Base-by-base conservation (phyloP, 2,113 vertebrate species). In the Aptenodytes forsteri region DNA sequence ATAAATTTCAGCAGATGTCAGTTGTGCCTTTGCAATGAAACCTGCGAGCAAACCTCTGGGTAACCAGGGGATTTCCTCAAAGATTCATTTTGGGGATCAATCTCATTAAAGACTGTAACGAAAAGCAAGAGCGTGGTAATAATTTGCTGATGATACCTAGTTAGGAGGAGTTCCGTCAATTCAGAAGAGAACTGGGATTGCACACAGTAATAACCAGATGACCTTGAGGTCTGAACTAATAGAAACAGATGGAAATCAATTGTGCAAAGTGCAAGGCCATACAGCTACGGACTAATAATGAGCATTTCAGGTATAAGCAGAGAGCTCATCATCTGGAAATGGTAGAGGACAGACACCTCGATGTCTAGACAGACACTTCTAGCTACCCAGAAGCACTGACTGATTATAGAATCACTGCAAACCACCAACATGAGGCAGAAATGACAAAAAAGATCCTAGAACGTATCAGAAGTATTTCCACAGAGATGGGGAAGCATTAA, bases 211-310 rank as follows among this genome's bases (percentile, higher is more conserved):
- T 93, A 95, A 93, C 34, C 61, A 72, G 70, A 49, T 83, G 93
- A 95, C 97, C 87, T 93, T 88, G 70, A 90, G 93, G 84, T 80
- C 84, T 88, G 44, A 91, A 94, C 70, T 90, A 91, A 88, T 36
- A 95, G 82, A 93, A 95, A 85, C 2, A 19, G 82, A 93, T 90
- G 87, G 78, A 94, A 95, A 96, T 94, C 92, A 97, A 92, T 73
- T 83, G 92, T 80, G 75, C 87, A 58, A 91, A 90, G 36, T 93
- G 70, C 66, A 87, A 83, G 58, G 78, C 55, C 8, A 25, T 27
- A 62, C 36, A 77, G 25, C 78, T 61, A 72, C 46, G 66, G 84
- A 96, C 70, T 85, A 85, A 90, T 86, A 93, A 96, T 62, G 75
- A 95, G 49, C n/a, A 58, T 56, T 83, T 75, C 47, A 94, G 81